Evolutionary conservation across 2,113 vertebrate species (phyloP).

Genomic region (Hemibagrus wyckioides): DNA sequence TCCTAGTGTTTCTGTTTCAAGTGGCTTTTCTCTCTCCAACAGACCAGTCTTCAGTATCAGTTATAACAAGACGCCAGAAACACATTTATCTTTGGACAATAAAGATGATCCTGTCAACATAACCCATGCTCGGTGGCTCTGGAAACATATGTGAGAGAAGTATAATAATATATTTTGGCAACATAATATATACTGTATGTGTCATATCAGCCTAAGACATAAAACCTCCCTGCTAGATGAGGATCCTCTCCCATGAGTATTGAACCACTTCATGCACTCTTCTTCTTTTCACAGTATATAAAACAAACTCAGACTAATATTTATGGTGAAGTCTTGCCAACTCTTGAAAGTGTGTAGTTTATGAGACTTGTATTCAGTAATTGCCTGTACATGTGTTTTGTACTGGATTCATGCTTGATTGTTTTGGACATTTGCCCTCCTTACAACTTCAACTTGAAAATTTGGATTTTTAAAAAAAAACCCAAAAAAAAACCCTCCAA

Average conservation of each 20-base stretch:
- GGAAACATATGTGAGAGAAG: background rate
- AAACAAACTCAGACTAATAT: background rate
- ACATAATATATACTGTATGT: background rate
- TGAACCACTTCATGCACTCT: background rate
- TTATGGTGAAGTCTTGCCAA: background rate
- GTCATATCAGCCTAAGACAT: background rate
- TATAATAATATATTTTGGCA: background rate
- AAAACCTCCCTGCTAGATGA: background rate
- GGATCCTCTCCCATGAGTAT: too few species aligned
- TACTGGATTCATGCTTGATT: background rate
- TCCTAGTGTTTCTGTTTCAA: background rate
- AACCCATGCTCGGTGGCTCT: background rate
- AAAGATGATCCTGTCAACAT: background rate
- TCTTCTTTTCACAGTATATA: background rate
- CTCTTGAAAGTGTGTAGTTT: background rate
- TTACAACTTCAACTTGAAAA: background rate
- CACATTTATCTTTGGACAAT: background rate
- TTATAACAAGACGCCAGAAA: background rate
- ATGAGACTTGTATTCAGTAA: background rate
- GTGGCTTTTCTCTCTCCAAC: background rate
- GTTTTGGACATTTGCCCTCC: background rate
- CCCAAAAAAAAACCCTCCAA: too few species aligned
- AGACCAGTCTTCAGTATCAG: background rate
- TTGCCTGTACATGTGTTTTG: background rate
- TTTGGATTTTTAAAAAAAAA: background rate